These are phyloP conservation scores for Sycophila texana DNA, from an alignment of 2,888 invertebrate species.

Conservation along the genomic window DNA sequence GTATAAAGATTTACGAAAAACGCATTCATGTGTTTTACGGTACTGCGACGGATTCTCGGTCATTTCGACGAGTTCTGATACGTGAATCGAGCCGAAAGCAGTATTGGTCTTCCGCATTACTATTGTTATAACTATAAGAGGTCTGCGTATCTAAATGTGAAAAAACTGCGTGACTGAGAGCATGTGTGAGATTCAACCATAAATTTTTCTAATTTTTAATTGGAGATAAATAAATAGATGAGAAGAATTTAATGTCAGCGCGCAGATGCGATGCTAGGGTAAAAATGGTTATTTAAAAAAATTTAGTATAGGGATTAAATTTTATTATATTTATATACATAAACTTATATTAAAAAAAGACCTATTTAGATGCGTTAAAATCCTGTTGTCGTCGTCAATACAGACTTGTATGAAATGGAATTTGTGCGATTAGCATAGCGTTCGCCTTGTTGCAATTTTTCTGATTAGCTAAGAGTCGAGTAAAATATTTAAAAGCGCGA, in stretches of 20 bases:
- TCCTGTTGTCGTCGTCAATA: not conserved
- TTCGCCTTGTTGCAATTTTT: constrained; percentile 7
- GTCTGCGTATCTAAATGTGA: constrained; percentile 39
- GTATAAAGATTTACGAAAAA: constrained; percentile 27
- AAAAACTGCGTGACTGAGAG: constrained; percentile 31
- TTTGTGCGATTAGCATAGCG: constrained; percentile 21
- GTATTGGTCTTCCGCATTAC: constrained; percentile 69
- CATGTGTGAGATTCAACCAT: constrained; percentile 18
- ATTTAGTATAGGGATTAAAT: not conserved
- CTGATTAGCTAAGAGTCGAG: no score
- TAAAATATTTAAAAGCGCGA: constrained; percentile 23
- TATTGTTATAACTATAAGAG: constrained; percentile 44
- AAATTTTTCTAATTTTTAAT: constrained; percentile 43
- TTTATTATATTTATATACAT: constrained; percentile 46
- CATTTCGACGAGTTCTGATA: constrained; percentile 57
- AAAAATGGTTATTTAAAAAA: constrained; percentile 48
- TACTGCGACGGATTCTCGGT: constrained; percentile 46
- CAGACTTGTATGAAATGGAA: no score
- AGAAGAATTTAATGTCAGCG: constrained; percentile 7
- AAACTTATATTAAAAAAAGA: constrained; percentile 39
- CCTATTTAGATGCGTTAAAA: constrained; percentile 53
- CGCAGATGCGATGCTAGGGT: not conserved
- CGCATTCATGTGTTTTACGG: constrained; percentile 10
- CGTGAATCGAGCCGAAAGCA: constrained; percentile 62
- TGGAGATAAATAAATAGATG: constrained; percentile 19